These are phyloP conservation scores for Anagrus nilaparvatae DNA, from an alignment of 1,140 invertebrate genomes.

Conservation along the genomic window DNA sequence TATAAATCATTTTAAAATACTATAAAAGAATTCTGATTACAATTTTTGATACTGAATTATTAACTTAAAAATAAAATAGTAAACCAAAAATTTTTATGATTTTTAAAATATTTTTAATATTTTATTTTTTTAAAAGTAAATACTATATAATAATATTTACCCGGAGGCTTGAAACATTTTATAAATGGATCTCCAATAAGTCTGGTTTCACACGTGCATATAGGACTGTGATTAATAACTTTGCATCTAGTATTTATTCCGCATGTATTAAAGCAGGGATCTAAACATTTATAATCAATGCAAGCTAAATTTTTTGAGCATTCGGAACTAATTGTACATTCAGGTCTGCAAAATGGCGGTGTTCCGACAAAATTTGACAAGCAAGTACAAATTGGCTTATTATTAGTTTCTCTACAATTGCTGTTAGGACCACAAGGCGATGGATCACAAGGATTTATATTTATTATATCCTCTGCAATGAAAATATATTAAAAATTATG, in stretches of 20 bases:
- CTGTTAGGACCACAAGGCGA: conserved; percentile 50
- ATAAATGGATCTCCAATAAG: conserved; percentile 59
- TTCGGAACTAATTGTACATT: conserved; percentile 70
- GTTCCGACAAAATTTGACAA: conserved; percentile 59
- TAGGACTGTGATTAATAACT: conserved; percentile 51
- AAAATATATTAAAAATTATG: not conserved
- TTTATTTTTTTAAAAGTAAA: too few species aligned
- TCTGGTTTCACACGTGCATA: conserved; percentile 53
- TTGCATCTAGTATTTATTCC: conserved; percentile 63
- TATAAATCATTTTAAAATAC: conserved; percentile 1
- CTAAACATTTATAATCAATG: conserved; percentile 64
- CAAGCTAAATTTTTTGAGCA: conserved; percentile 62
- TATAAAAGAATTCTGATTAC: too few species aligned
- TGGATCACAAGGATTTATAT: conserved; percentile 39
- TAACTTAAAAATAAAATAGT: too few species aligned
- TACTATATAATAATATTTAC: conserved; percentile 26
- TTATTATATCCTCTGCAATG: not conserved
- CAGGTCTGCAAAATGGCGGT: conserved; percentile 63
- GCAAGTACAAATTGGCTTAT: conserved; percentile 64
- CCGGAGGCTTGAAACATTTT: conserved; percentile 52
- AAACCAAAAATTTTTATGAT: not conserved
- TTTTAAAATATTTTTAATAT: not conserved
- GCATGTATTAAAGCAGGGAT: conserved; percentile 72
- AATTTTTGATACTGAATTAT: too few species aligned
- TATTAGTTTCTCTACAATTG: conserved; percentile 42